Conservation (phyloP, 2,113 vertebrate species). For the Anser cygnoides region DNA sequence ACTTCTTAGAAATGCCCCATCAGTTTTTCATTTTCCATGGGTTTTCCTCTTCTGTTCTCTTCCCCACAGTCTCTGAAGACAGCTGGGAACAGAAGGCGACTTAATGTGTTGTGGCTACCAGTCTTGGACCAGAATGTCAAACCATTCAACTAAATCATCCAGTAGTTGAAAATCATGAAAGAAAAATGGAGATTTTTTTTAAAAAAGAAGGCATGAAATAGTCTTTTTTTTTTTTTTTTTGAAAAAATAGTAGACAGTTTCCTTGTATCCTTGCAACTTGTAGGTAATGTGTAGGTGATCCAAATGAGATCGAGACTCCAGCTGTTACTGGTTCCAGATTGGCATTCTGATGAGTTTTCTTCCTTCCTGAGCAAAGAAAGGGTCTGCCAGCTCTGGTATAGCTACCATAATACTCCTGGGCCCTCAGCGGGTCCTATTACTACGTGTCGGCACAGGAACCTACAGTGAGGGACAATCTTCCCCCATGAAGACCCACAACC, state of each 20-base stretch:
- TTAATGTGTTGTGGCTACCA: neutral
- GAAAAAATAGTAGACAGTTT: neutral
- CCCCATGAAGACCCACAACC: neutral
- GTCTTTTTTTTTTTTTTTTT: neutral
- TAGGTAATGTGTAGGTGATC: neutral
- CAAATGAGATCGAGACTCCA: neutral
- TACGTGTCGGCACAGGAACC: accelerated
- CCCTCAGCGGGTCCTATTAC: neutral
- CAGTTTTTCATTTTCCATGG: neutral
- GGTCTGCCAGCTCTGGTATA: neutral
- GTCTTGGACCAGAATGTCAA: neutral
- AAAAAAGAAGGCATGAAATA: neutral
- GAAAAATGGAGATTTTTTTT: neutral
- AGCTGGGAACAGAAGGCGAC: accelerated
- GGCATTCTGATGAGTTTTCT: neutral
- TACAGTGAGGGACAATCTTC: neutral
- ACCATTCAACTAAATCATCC: neutral
- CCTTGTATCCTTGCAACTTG: neutral
- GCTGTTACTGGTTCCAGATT: neutral
- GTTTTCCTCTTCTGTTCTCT: neutral
- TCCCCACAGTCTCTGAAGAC: neutral
- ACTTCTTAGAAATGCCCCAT: neutral
- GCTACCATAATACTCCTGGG: neutral
- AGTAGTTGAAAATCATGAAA: neutral
- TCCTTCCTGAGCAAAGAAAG: neutral